A percentile compares a stretch with the other conserved stretches of the same genome.
phyloP scores from a whole-genome alignment of 2,797 vertebrate genomes.

The Tenualosa ilisha region DNA sequence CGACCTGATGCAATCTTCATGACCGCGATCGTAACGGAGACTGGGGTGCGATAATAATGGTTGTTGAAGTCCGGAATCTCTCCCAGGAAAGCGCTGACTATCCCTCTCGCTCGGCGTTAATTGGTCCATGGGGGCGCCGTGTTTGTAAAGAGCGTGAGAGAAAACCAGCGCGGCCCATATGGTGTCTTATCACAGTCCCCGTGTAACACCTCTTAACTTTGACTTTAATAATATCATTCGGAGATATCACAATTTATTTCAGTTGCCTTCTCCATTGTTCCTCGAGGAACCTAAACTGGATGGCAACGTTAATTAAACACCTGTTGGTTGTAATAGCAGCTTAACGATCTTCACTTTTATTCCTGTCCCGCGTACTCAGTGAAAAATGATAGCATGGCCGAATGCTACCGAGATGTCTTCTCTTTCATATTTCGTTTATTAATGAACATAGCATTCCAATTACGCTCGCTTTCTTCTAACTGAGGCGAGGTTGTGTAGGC shows the following conservation, averaged over 20 bases:
- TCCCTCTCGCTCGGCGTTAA: conserved; percentile 74
- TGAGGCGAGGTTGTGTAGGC: no score
- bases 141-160: conserved; percentile 71
- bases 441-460: neutral
- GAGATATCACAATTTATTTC: neutral
- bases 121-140: conserved; percentile 78
- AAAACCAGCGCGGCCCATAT: conserved; percentile 65
- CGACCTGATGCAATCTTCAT: conserved; percentile 81
- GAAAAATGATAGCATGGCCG: neutral
- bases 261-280: neutral
- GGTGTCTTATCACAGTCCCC: conserved; percentile 39
- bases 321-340: neutral
- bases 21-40: conserved; percentile 77
- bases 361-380: neutral
- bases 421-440: neutral
- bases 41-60: conserved; percentile 70
- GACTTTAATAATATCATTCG: conserved; percentile 1
- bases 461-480: neutral
- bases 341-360: neutral
- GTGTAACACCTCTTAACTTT: neutral
- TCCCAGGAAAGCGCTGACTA: conserved; percentile 81
- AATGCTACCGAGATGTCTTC: neutral
- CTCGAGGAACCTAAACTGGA: neutral
- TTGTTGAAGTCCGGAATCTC: conserved; percentile 73
- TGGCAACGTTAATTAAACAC: conserved; percentile 8